These are phyloP conservation scores for Drosophila nasuta DNA, from an alignment of 1,140 invertebrate species.

Conservation along the genomic window DNA sequence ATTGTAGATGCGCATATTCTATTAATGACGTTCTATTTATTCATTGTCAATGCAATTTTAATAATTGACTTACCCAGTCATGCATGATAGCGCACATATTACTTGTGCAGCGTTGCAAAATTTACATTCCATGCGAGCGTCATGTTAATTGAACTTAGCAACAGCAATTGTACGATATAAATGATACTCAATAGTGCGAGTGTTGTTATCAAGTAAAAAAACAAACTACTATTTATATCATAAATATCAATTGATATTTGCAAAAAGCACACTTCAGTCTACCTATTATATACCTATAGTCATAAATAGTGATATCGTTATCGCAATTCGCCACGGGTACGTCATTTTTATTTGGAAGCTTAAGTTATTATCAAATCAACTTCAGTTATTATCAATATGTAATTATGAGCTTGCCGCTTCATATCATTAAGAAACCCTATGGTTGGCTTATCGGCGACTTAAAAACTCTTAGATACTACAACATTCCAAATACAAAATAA, in stretches of 20 bases:
- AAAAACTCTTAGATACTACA: neutral
- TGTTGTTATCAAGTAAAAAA: neutral
- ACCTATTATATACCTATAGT: slow-evolving; percentile 1
- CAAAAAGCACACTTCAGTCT: slow-evolving; percentile 5
- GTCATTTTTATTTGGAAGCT: slow-evolving; percentile 21
- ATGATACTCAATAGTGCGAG: neutral
- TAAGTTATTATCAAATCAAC: slow-evolving; percentile 6
- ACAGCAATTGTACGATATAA: neutral
- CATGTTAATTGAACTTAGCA: neutral
- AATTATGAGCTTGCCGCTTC: neutral
- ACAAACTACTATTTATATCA: slow-evolving; percentile 3
- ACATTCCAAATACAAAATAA: neutral
- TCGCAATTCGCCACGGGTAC: slow-evolving; percentile 1
- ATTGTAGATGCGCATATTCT: no score
- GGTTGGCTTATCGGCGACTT: neutral
- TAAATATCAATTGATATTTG: neutral
- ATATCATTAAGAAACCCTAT: neutral
- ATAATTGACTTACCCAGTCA: no score
- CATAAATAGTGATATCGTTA: slow-evolving; percentile 11
- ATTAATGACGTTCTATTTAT: no score
- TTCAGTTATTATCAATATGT: slow-evolving; percentile 8
- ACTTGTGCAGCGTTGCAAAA: no score
- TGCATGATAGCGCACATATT: no score
- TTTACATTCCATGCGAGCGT: no score
- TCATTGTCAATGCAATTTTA: no score